phyloP scores from a whole-genome alignment of 2,888 invertebrate species.

The Plagiodera versicolora region DNA sequence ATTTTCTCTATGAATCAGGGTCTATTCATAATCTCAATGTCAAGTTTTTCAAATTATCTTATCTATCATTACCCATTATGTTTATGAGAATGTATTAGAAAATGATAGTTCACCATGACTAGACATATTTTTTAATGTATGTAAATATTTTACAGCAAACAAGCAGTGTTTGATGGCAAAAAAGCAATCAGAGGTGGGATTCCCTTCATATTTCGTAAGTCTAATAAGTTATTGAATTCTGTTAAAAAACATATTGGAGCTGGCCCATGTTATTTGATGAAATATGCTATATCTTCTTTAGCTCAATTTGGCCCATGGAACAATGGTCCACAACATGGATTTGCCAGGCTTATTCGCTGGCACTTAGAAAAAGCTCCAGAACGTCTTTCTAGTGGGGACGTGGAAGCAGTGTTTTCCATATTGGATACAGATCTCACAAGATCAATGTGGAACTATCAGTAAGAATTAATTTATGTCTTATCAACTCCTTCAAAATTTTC shows the following conservation, averaged over 20 bases:
- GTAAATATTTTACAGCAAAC: slow-evolving; percentile 69
- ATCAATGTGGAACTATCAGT: slow-evolving; percentile 93
- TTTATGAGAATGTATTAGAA: neutral
- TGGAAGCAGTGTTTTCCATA: slow-evolving; percentile 88
- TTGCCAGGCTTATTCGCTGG: slow-evolving; percentile 92
- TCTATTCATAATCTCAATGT: no score
- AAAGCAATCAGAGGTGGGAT: slow-evolving; percentile 95
- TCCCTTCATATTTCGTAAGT: slow-evolving; percentile 97
- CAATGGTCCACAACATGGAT: slow-evolving; percentile 94
- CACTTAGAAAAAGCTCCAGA: slow-evolving; percentile 87
- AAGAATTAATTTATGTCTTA: slow-evolving; percentile 49
- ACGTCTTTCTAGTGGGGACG: slow-evolving; percentile 85
- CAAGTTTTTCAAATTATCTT: no score
- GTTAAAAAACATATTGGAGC: no score
- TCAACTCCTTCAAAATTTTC: neutral
- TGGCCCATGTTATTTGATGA: slow-evolving; percentile 9
- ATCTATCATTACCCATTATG: no score
- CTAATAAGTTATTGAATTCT: neutral
- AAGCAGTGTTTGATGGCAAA: slow-evolving; percentile 94
- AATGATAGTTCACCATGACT: neutral
- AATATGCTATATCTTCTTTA: slow-evolving; percentile 49
- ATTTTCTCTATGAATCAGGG: neutral
- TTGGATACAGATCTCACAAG: slow-evolving; percentile 92
- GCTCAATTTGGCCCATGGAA: slow-evolving; percentile 96
- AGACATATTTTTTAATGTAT: neutral